phyloP scores from a whole-genome alignment of 2,888 invertebrate species.

The Cylloceria caligata region DNA sequence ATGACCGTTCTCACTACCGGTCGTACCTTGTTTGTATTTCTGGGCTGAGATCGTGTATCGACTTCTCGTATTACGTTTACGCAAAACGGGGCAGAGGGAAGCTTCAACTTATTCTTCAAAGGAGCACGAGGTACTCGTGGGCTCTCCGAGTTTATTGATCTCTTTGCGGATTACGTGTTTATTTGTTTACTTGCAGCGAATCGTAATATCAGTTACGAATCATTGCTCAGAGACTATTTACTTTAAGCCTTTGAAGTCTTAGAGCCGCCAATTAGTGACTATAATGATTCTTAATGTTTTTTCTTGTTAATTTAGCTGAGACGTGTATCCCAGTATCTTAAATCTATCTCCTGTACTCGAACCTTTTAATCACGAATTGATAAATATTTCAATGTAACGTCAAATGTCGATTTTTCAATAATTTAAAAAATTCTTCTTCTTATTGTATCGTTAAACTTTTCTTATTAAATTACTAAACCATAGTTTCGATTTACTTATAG shows the following conservation, averaged over 20 bases:
- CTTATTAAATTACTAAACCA: too few species aligned
- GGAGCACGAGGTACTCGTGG: background rate
- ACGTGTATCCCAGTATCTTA: background rate
- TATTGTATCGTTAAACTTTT: too few species aligned
- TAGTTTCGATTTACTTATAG: too few species aligned
- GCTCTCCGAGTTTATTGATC: conserved; percentile 22
- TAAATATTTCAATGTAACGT: background rate
- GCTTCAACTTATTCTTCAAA: background rate
- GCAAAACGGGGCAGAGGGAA: conserved; percentile 8
- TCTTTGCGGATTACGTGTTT: conserved; percentile 23
- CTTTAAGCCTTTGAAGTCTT: background rate
- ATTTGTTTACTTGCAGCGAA: background rate
- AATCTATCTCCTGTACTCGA: too few species aligned
- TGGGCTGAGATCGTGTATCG: background rate
- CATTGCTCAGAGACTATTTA: too few species aligned
- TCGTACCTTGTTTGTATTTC: conserved; percentile 22
- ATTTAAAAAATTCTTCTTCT: background rate
- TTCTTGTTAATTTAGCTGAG: background rate
- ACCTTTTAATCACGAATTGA: too few species aligned
- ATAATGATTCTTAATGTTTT: background rate
- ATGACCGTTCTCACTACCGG: conserved; percentile 18
- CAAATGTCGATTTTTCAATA: background rate
- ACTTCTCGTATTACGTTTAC: conserved; percentile 38
- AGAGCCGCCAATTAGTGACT: background rate
- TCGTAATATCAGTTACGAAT: background rate